Evolutionary conservation across 2,797 vertebrate genomes (phyloP), one percentile per base, ranked within the genome.

Genomic region (Carcharodon carcharias): DNA sequence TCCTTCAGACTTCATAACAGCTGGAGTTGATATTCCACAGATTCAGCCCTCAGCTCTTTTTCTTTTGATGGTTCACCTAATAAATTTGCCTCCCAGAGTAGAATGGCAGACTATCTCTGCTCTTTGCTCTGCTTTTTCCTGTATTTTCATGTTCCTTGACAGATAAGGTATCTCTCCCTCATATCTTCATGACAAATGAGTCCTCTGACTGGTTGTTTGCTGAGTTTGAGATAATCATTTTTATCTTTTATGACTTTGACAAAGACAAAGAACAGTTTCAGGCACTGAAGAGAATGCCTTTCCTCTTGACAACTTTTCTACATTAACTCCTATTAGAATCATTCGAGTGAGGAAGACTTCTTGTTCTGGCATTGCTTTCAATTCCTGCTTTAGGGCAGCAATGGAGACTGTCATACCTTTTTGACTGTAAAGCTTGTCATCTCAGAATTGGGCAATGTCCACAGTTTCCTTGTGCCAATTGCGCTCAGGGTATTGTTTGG

Each of bases 231-330:
- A 45, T 67, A 45, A 93, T 67, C 61, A 26, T 67, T 91, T 93
- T 93, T 93, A 93, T 67, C 91, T 93, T 65, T 45, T 26, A 16
- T 93, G 91, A 93, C 91, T 93, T 93, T 93, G 63, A 93, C 21
- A 67, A 93, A 67, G n/a, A 67, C 61, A 93, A 92, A 23, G 91
- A 65, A 12, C 40, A 45, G 63, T 67, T 93, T 93, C 63, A 45
- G 4, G n/a, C 63, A 45, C 35, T 9, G 91, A 93, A 40, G 91
- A 45, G n/a, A 45, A 3, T 40, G 18, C 9, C 18, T 45, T 93
- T 93, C 91, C 23, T 23, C 45, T 26, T 65, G 61, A 40, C n/a
- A 67, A 67, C n/a, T 45, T 67, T 40, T 67, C 40, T 2, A 93
- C n/a, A 12, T 65, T 3, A 67, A 45, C 12, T 93, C 16, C n/a